phyloP scores from a whole-genome alignment of 2,888 invertebrate species.

The Eupithecia insigniata region DNA sequence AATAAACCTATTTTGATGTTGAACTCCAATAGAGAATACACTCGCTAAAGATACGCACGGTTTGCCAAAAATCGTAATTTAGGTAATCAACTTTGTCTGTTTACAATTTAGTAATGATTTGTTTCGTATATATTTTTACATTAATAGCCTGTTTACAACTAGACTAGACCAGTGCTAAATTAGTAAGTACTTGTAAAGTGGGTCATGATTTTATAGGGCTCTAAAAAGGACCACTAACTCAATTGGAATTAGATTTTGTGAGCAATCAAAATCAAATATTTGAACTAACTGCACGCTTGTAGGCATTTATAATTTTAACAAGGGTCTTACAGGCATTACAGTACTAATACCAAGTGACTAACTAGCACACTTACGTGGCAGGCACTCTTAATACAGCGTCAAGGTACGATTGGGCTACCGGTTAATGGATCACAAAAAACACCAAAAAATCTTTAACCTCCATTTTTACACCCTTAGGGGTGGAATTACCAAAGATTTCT shows the following conservation, averaged over 20 bases:
- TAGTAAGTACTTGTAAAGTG: constrained; percentile 11
- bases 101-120: not conserved
- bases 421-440: no score
- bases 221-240: constrained; percentile 17
- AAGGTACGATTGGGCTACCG: no score
- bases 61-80: not conserved
- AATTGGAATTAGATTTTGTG: constrained; percentile 17
- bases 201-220: constrained; percentile 25
- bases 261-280: not conserved
- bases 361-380: no score
- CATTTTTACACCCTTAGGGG: no score
- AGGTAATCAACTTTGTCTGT: not conserved
- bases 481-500: no score
- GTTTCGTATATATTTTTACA: not conserved
- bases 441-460: no score
- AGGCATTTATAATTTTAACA: not conserved
- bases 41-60: not conserved
- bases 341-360: no score
- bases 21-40: not conserved
- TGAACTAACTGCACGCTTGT: not conserved
- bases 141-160: constrained; percentile 15
- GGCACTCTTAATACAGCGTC: no score
- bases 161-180: constrained; percentile 4
- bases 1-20: not conserved
- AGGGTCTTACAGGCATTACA: no score